A percentile compares a stretch with the other conserved stretches of the same genome.
These are phyloP conservation scores for Drosophila fuyamai DNA, from an alignment of 1,140 invertebrate genomes.

Conservation along the genomic window DNA sequence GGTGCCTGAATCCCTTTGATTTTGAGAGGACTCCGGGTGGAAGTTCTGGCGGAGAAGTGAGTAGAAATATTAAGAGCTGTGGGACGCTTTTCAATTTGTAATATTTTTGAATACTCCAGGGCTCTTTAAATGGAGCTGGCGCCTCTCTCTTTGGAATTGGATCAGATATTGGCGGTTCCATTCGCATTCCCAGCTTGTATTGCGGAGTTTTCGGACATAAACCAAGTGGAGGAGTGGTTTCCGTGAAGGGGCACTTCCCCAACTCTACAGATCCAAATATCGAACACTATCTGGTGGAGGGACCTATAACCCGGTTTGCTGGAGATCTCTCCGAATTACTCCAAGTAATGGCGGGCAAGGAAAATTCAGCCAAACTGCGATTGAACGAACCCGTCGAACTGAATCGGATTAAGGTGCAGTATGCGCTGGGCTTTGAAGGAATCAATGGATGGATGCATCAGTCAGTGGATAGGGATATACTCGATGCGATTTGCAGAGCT, in stretches of 20 bases:
- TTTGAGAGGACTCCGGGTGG: conserved; percentile 88
- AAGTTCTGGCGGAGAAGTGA: conserved; percentile 91
- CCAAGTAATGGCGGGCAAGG: conserved; percentile 86
- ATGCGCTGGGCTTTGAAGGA: conserved; percentile 58
- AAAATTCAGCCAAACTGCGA: conserved; percentile 78
- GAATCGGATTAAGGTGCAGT: conserved; percentile 86
- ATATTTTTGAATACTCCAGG: conserved; percentile 83
- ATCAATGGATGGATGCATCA: conserved; percentile 69
- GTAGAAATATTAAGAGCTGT: neutral
- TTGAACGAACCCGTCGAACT: conserved; percentile 86
- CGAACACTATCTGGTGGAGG: conserved; percentile 86
- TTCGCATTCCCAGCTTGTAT: conserved; percentile 93
- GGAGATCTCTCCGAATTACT: conserved; percentile 90
- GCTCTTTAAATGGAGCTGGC: conserved; percentile 87
- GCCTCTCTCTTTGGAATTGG: conserved; percentile 86
- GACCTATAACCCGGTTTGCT: conserved; percentile 92
- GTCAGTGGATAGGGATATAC: conserved; percentile 49
- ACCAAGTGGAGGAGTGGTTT: conserved; percentile 88
- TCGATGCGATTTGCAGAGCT: conserved; percentile 49
- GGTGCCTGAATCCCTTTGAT: conserved; percentile 92
- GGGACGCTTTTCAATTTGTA: too few species aligned
- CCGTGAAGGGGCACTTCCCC: conserved; percentile 87
- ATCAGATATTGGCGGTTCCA: conserved; percentile 94
- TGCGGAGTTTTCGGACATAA: conserved; percentile 96
- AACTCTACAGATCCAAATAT: conserved; percentile 85